Evolutionary conservation across 2,113 vertebrate genomes (phyloP), one percentile per base, ranked within the genome.

Genomic region (Tretioscincus oriximinensis): DNA sequence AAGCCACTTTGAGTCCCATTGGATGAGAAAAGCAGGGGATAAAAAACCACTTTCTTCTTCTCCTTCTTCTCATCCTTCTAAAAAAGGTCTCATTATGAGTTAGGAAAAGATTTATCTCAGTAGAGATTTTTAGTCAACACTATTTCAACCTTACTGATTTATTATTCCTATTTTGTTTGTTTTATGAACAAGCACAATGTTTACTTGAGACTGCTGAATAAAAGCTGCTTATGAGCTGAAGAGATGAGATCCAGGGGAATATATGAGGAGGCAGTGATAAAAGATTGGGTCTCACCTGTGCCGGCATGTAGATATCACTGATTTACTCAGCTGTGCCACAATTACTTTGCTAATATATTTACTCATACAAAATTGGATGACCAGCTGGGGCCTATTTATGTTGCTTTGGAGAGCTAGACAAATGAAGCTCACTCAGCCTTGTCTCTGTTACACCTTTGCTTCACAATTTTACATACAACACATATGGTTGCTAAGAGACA

Each of bases 301-400:
- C 58, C 71, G 22, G 47, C 16, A 45, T 60, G 58, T 18, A 78
- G 10, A 8, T 75, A 58, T 47, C 60, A 49, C 61, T 47, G 60
- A 58, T 70, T 75, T 71, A 70, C 74, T 84, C 73, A 82, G 71
- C 31, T 79, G 71, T 72, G 31, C 47, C 63, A 68, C 69, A 72
- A 31, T 85, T 63, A 64, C 73, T 21, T 60, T 72, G 73, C 54
- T 80, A 69, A 76, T 72, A 82, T 82, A 76, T 73, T 77, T 87
- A 54, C 63, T 84, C 81, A 77, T 51, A 64, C 64, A 61, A 65
- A 87, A 81, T 70, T 71, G 70, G 49, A 54, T 78, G 70, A 77
- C 78, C 78, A 78, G 78, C 65, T 84, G 77, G 68, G 66, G 78
- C 70, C 81, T 77, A 78, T 81, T 80, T 72, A 65, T 63, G 49